Percentiles rank a stretch among this genome's conserved stretches.
phyloP scores from a whole-genome alignment of 2,113 vertebrate species.

The Martes martes region DNA sequence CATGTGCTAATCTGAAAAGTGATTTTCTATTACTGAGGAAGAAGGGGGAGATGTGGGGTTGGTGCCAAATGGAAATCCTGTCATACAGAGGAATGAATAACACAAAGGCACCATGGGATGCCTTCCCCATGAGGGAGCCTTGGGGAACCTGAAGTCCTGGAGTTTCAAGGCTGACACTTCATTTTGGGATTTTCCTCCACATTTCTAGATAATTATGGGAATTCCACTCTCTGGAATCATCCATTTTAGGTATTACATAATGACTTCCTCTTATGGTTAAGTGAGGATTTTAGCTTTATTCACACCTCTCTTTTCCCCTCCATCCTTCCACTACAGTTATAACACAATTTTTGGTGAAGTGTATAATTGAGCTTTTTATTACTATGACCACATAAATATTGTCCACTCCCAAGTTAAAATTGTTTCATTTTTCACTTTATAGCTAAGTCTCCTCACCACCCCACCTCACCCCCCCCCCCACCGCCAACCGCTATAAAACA shows the following conservation, averaged over 20 bases:
- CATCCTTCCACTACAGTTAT: not conserved
- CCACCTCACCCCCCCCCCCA: not conserved
- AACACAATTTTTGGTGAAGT: constrained; percentile 3
- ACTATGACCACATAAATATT: not conserved
- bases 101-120: not conserved
- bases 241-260: not conserved
- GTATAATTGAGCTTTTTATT: not conserved
- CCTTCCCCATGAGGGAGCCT: not conserved
- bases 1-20: not conserved
- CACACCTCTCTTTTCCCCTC: not conserved
- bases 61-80: not conserved
- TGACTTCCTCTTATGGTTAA: not conserved
- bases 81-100: not conserved
- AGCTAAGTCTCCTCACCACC: not conserved
- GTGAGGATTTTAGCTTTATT: not conserved
- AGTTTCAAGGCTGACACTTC: not conserved
- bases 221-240: not conserved
- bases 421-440: constrained; percentile 21
- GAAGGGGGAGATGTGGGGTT: not conserved
- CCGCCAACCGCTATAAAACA: not conserved
- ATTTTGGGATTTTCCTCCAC: not conserved
- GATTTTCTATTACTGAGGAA: not conserved
- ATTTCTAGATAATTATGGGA: not conserved
- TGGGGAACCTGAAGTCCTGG: not conserved
- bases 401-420: not conserved